Evolutionary conservation across 2,113 vertebrate species (phyloP), one percentile per base, ranked within the genome.

Genomic region (Zosterops japonicus): DNA sequence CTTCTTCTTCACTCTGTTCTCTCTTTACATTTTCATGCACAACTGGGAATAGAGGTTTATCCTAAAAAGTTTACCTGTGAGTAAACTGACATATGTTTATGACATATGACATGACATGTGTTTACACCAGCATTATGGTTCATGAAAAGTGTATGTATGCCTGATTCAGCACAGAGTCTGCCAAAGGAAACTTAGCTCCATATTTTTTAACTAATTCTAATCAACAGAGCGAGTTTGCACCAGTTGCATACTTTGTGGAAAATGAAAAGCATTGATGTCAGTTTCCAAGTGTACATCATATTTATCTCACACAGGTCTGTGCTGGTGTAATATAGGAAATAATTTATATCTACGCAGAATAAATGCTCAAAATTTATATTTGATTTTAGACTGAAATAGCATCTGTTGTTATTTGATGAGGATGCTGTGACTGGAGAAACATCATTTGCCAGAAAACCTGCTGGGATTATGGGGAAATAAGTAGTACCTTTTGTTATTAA

Each of bases 11-110:
- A 20, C 39, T 87, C 2, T 47, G 25, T 94, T 96, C 71, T 92
- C 29, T 89, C 75, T 88, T 91, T 86, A 81, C 39, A 28, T 92
- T 91, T 93, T 72, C 46, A 86, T 80, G 59, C 42, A 86, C 90
- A 96, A 88, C 92, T 92, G 90, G 95, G 94, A 92, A 83, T 92
- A 92, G 89, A 88, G 61, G 86, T 93, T 97, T 97, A 90, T 87
- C 76, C 35, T 86, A 64, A 95, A 93, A 94, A 89, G 52, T 94
- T 96, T 94, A 96, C 96, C 95, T 97, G 91, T 94, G 92, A 94
- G 93, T 97, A 95, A 96, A 94, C 86, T 93, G 89, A 83, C 94
- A 96, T 97, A 89, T 94, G 95, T 96, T 95, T 93, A 59, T 90
- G 94, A 88, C 96, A 93, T 94, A 95, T 92, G 95, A 97, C 85